phyloP scores from a whole-genome alignment of 2,797 vertebrate genomes.

The Poeciliopsis gracilis region DNA sequence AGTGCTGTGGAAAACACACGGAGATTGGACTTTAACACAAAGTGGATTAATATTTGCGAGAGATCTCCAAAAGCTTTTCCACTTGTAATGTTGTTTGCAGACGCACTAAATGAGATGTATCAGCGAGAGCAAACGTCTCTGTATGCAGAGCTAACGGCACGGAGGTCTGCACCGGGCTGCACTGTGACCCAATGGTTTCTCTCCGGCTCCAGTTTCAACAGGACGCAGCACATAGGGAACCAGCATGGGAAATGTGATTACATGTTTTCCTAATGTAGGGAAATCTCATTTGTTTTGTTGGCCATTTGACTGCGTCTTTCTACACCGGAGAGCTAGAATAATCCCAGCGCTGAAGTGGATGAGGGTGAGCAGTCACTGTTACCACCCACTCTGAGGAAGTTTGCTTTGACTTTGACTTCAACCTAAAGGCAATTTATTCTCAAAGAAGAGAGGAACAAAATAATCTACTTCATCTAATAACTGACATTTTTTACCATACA shows the following conservation, averaged over 20 bases:
- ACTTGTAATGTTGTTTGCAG: slow-evolving; percentile 80
- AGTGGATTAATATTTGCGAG: slow-evolving; percentile 79
- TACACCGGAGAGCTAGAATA: slow-evolving; percentile 44
- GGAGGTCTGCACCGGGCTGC: slow-evolving; percentile 50
- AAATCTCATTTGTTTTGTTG: slow-evolving; percentile 74
- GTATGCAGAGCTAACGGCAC: slow-evolving; percentile 60
- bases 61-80: slow-evolving; percentile 75
- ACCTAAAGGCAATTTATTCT: neutral
- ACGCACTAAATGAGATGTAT: slow-evolving; percentile 76
- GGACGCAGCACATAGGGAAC: slow-evolving; percentile 53
- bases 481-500: neutral
- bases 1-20: slow-evolving; percentile 71
- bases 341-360: slow-evolving; percentile 54
- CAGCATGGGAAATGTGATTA: slow-evolving; percentile 77
- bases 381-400: slow-evolving; percentile 41
- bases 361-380: slow-evolving; percentile 42
- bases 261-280: slow-evolving; percentile 69
- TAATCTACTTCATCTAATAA: slow-evolving; percentile 1
- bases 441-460: neutral
- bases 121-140: slow-evolving; percentile 43
- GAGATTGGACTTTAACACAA: slow-evolving; percentile 75
- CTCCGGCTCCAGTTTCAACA: slow-evolving; percentile 47
- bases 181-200: slow-evolving; percentile 61
- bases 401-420: slow-evolving; percentile 42
- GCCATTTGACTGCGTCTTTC: slow-evolving; percentile 64